These are phyloP conservation scores for Holothuria scabra DNA, from an alignment of 53 echinoderm and acorn worm genomes.

Conservation along the genomic window DNA sequence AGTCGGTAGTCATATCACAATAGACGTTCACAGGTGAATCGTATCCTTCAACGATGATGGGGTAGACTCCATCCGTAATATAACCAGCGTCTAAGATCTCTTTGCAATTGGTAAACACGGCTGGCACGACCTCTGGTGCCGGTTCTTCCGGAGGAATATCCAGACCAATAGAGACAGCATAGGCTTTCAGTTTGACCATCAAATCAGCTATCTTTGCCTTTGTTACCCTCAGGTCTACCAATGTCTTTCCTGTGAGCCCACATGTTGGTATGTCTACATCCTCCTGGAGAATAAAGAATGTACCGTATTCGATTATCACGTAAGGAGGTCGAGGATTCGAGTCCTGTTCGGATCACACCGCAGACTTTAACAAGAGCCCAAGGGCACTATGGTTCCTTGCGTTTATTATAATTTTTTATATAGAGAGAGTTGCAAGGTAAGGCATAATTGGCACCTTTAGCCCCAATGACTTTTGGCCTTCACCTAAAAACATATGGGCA, in stretches of 20 bases:
- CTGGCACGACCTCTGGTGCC: not conserved
- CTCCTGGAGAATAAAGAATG: too few species aligned
- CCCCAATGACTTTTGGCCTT: too few species aligned
- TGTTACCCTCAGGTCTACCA: constrained; percentile 3
- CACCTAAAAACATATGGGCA: too few species aligned
- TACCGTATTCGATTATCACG: too few species aligned
- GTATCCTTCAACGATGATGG: not conserved
- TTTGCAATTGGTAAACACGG: constrained; percentile 3
- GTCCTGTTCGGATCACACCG: too few species aligned
- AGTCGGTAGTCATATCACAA: constrained; percentile 78
- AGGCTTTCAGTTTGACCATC: constrained; percentile 9
- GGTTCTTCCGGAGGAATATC: not conserved
- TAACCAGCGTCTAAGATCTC: constrained; percentile 11
- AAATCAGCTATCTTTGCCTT: not conserved
- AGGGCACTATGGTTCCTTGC: too few species aligned
- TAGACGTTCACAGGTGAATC: constrained; percentile 38
- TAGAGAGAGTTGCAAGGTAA: too few species aligned
- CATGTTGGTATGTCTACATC: not conserved
- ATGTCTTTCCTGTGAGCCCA: not conserved
- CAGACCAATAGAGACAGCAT: not conserved
- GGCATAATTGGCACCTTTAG: too few species aligned
- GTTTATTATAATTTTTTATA: too few species aligned
- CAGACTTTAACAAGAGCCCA: too few species aligned
- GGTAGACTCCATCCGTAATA: not conserved
- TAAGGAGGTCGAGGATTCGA: too few species aligned